Evolutionary conservation across 1,140 invertebrate species (phyloP).

Genomic region (Leptopilina clavipes): DNA sequence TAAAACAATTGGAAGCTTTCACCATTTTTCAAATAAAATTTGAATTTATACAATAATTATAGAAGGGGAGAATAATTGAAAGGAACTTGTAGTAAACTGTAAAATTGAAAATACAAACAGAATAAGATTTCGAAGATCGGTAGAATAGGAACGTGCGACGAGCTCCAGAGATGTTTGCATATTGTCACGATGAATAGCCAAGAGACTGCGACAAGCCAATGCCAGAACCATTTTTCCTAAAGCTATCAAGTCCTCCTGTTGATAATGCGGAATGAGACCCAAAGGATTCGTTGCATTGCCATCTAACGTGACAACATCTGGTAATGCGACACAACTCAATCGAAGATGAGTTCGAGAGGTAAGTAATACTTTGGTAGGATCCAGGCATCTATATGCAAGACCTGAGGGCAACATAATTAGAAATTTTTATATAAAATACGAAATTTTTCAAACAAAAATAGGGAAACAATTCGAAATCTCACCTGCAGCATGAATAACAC

Average conservation of each 20-base stretch:
- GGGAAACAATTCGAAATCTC: constrained; percentile 31
- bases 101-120: constrained; percentile 79
- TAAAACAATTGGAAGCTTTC: too few species aligned
- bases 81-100: constrained; percentile 38
- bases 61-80: neutral
- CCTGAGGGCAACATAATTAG: too few species aligned
- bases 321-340: constrained; percentile 87
- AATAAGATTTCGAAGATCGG: constrained; percentile 95
- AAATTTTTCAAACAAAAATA: too few species aligned
- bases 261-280: constrained; percentile 85
- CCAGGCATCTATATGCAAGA: constrained; percentile 85
- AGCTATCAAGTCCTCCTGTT: constrained; percentile 93
- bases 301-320: constrained; percentile 90
- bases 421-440: too few species aligned
- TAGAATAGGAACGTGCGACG: constrained; percentile 90
- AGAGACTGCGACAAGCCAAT: constrained; percentile 91
- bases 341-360: constrained; percentile 83
- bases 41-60: too few species aligned
- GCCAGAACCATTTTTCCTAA: constrained; percentile 94
- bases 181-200: constrained; percentile 90
- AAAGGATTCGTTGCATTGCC: constrained; percentile 79
- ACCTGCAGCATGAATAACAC: constrained; percentile 91
- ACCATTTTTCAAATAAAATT: neutral
- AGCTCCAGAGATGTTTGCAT: constrained; percentile 91
- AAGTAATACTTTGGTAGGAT: constrained; percentile 93